phyloP scores from a whole-genome alignment of 2,888 invertebrate genomes.

The Ochropleura plecta region DNA sequence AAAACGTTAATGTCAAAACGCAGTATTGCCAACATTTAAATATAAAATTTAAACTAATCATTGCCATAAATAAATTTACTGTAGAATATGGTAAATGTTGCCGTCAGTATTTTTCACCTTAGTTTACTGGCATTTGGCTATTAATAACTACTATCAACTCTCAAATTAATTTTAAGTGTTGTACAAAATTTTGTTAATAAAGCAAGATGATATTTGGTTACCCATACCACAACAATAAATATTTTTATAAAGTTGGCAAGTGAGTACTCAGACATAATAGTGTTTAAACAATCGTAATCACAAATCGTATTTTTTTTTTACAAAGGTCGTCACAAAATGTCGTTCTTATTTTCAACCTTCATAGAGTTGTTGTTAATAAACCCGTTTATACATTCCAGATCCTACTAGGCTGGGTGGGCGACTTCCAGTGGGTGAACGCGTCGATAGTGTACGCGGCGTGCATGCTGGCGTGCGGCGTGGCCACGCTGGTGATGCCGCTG shows the following conservation, averaged over 20 bases:
- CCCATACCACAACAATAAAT: not conserved
- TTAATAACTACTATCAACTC: not conserved
- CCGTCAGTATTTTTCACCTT: no score
- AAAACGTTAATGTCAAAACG: no score
- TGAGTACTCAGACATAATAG: not conserved
- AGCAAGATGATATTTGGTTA: not conserved
- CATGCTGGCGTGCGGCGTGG: constrained; percentile 93
- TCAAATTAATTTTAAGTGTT: not conserved
- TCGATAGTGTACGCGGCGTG: constrained; percentile 95
- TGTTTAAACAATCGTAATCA: no score
- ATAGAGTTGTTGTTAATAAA: not conserved
- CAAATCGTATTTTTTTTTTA: not conserved
- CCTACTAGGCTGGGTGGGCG: constrained; percentile 96
- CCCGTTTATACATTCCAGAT: constrained; percentile 89
- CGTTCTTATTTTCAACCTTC: not conserved
- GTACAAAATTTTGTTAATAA: not conserved
- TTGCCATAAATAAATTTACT: no score
- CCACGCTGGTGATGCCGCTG: constrained; percentile 92
- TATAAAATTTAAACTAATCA: no score
- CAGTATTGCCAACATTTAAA: no score
- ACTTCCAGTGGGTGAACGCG: constrained; percentile 94
- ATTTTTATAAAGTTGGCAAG: not conserved
- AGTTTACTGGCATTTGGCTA: no score
- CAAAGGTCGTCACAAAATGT: not conserved
- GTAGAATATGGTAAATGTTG: no score